Percentiles rank a stretch among this genome's conserved stretches.
Conservation (phyloP, 2,113 vertebrate species). For the Tauraco erythrolophus region DNA sequence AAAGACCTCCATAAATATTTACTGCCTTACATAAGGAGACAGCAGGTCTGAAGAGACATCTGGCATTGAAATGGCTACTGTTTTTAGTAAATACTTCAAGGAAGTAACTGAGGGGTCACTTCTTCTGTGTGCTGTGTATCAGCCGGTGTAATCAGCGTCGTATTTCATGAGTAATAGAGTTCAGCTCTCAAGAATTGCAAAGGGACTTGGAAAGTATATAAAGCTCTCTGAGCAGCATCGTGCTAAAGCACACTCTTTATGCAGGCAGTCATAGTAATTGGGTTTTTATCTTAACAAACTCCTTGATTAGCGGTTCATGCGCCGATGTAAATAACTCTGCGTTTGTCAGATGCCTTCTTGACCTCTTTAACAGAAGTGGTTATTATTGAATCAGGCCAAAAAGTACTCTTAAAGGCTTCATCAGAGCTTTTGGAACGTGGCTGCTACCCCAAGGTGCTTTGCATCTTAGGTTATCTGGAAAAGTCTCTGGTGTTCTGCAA, state of each 20-base stretch:
- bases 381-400: neutral
- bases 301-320: accelerated
- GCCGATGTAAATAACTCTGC: neutral
- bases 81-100: neutral
- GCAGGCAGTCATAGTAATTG: neutral
- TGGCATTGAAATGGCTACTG: neutral
- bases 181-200: neutral
- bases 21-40: neutral
- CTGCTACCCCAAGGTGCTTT: neutral
- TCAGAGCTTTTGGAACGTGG: neutral
- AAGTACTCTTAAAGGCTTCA: neutral
- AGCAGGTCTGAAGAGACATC: neutral
- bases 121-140: neutral
- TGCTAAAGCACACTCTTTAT: neutral
- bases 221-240: neutral
- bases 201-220: neutral
- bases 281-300: neutral
- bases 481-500: neutral
- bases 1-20: neutral
- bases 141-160: neutral
- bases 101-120: neutral
- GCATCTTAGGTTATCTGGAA: neutral
- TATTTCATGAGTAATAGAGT: neutral
- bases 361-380: neutral
- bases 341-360: neutral